These are phyloP conservation scores for Lamproptera curius DNA, from an alignment of 2,888 invertebrate genomes.

Conservation along the genomic window DNA sequence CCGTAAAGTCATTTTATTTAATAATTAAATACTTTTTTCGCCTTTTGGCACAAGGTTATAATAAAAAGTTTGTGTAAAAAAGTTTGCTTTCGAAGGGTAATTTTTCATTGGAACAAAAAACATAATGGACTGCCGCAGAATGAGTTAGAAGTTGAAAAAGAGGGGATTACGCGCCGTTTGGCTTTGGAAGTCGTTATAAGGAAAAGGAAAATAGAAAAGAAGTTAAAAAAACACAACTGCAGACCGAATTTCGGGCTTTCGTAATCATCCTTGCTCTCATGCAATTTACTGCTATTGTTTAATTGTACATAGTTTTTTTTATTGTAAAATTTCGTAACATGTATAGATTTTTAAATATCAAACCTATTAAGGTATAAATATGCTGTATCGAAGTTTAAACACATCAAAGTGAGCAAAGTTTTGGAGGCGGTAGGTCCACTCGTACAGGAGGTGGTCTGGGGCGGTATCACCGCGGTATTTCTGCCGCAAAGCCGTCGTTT, in stretches of 20 bases:
- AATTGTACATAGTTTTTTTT: too few species aligned
- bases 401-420: too few species aligned
- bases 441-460: too few species aligned
- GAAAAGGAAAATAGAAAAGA: background rate
- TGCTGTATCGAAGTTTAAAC: too few species aligned
- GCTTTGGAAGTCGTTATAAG: background rate
- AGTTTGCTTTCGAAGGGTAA: background rate
- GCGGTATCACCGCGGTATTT: too few species aligned
- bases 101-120: conserved; percentile 6
- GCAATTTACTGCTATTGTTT: background rate
- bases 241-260: background rate
- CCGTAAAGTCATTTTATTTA: too few species aligned
- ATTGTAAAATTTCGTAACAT: too few species aligned
- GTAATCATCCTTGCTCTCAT: background rate
- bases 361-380: too few species aligned
- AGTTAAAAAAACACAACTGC: background rate
- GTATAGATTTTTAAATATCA: too few species aligned
- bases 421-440: too few species aligned
- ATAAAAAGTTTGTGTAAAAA: background rate
- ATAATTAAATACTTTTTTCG: background rate
- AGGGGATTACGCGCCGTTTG: conserved; percentile 14
- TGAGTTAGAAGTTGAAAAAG: conserved; percentile 7
- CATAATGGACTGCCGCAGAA: conserved; percentile 6
- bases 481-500: too few species aligned
- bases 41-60: background rate